A percentile compares a stretch with the other conserved stretches of the same genome.
Conservation (phyloP, 2,888 invertebrate species). For the Hypercompe scribonia region DNA sequence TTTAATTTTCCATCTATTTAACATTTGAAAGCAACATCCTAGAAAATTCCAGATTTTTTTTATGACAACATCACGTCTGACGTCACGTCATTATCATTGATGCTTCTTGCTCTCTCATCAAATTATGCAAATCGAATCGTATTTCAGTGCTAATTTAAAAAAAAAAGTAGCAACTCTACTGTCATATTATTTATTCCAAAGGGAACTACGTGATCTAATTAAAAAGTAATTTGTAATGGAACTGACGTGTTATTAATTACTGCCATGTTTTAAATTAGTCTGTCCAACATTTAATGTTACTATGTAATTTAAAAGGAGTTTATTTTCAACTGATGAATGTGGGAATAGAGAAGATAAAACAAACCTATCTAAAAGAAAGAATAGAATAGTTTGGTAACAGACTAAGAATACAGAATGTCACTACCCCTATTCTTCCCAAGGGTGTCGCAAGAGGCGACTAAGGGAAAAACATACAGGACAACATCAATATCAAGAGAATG, state of each 20-base stretch:
- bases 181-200: slow-evolving; percentile 38
- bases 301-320: neutral
- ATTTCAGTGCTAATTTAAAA: slow-evolving; percentile 54
- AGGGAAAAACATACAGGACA: no score
- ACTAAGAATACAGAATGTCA: no score
- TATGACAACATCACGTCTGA: slow-evolving; percentile 46
- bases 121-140: slow-evolving; percentile 59
- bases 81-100: slow-evolving; percentile 43
- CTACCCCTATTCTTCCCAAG: no score
- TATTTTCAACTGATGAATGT: neutral
- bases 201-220: slow-evolving; percentile 20
- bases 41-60: slow-evolving; percentile 39
- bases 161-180: slow-evolving; percentile 50
- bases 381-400: no score
- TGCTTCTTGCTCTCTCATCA: slow-evolving; percentile 45
- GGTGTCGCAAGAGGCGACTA: no score
- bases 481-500: no score
- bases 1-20: neutral
- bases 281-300: neutral
- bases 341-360: neutral
- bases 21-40: no score
- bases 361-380: neutral
- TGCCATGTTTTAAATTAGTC: neutral
- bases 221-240: neutral
- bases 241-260: neutral